These are phyloP conservation scores for Nematolebias whitei DNA, from an alignment of 2,113 vertebrate genomes.

Conservation along the genomic window DNA sequence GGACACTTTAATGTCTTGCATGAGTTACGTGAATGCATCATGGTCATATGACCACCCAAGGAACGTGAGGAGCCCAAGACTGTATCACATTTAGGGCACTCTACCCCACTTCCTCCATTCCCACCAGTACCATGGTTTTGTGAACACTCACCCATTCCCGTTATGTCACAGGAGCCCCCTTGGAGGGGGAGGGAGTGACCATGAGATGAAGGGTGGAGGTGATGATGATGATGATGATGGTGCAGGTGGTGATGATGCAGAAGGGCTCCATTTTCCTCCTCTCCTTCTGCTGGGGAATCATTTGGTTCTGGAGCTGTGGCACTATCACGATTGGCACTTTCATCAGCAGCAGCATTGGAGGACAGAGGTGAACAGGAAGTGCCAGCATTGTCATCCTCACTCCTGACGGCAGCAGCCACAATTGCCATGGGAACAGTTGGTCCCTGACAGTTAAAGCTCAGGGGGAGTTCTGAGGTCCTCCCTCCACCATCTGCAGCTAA, in stretches of 20 bases:
- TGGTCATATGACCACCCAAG: constrained; percentile 99
- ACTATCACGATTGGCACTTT: constrained; percentile 99
- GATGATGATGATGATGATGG: constrained; percentile 82
- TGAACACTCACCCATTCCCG: constrained; percentile 89
- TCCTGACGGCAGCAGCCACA: constrained; percentile 85
- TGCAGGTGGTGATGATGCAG: constrained; percentile 82
- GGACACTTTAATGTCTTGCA: constrained; percentile 99
- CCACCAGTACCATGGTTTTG: constrained; percentile 87
- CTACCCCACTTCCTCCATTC: constrained; percentile 88
- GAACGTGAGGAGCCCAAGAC: constrained; percentile 96
- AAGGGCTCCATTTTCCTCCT: constrained; percentile 88
- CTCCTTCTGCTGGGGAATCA: constrained; percentile 91
- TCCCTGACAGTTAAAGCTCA: constrained; percentile 99
- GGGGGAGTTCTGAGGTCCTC: constrained; percentile 87
- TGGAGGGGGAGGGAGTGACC: constrained; percentile 82
- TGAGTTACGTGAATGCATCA: constrained; percentile 99
- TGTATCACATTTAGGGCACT: constrained; percentile 98
- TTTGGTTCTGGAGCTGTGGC: constrained; percentile 99
- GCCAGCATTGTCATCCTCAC: constrained; percentile 85
- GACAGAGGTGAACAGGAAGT: constrained; percentile 78
- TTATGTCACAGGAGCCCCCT: constrained; percentile 89
- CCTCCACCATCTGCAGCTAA: constrained; percentile 86
- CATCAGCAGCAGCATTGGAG: constrained; percentile 84
- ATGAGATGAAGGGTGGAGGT: constrained; percentile 78
- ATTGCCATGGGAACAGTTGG: constrained; percentile 72